Evolutionary conservation across 2,797 vertebrate genomes (phyloP), one percentile per base, ranked within the genome.

Genomic region (Ficedula albicollis): DNA sequence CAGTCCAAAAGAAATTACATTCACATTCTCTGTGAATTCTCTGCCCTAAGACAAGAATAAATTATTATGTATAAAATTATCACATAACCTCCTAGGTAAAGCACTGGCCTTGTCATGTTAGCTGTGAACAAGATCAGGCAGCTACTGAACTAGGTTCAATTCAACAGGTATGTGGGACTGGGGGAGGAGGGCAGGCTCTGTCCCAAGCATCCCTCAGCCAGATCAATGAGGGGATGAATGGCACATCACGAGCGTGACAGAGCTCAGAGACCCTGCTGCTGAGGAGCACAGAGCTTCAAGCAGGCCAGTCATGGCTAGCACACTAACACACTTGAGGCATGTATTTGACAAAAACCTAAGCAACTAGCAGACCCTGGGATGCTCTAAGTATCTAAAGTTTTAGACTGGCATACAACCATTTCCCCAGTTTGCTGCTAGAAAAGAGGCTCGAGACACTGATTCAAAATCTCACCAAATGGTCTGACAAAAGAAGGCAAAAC

Each of bases 91-190:
- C 38, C 41, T 6, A 56, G 34, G 49, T 39, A 84, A 55, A 95
- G 32, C 25, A 7, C 25, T 36, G 0, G 0, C 32, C 27, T 66
- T 46, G 26, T 39, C 23, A n/a, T 0, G 0, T 18, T 29, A 36
- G 12, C 4, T 79, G 34, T 23, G 58, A 67, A 66, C 20, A 76
- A 44, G 72, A 41, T 12, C 60, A 91, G 51, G 32, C 48, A 80
- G 48, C 39, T 79, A 26, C 10, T 1, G 1, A 67, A 15, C 22
- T 27, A 38, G 8, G 25, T 58, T 82, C n/a, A 41, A 11, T 67
- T 44, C 12, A 34, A 22, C 72, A 84, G 63, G 8, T 25, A 32
- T 8, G 13, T 0, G 38, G 77, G 55, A 19, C 54, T 27, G 38
- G 41, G 38, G 13, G 78, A 56, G n/a, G 59, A 88, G 41, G 38